A percentile compares a stretch with the other conserved stretches of the same genome.
Evolutionary conservation across 2,888 invertebrate genomes (phyloP).

Genomic region (Macrosiphum euphorbiae): DNA sequence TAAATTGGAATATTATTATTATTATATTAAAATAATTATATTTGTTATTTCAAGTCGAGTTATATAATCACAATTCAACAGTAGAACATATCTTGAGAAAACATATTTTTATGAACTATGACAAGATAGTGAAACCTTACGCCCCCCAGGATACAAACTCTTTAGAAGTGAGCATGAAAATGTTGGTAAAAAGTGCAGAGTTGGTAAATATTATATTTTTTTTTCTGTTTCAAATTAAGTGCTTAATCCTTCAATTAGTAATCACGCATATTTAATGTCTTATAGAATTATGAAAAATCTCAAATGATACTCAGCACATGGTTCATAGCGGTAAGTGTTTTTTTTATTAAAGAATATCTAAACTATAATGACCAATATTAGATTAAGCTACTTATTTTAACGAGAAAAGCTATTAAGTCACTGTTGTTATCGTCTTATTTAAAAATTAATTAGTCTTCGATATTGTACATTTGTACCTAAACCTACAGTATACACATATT

Average conservation of each 20-base stretch:
- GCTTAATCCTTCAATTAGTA: not conserved
- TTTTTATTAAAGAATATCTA: constrained; percentile 22
- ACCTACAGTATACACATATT: not conserved
- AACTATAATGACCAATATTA: not conserved
- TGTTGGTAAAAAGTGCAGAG: constrained; percentile 38
- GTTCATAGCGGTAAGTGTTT: constrained; percentile 49
- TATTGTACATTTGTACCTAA: constrained; percentile 9
- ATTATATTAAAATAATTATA: not conserved
- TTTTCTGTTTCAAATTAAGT: not conserved
- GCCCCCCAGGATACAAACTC: not conserved
- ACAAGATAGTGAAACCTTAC: constrained; percentile 48
- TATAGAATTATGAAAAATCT: constrained; percentile 62
- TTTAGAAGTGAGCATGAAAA: constrained; percentile 34
- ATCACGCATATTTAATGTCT: not conserved
- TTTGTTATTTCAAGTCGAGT: not conserved
- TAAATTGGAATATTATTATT: no score
- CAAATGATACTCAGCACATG: constrained; percentile 54
- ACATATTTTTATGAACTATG: constrained; percentile 44
- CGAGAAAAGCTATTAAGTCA: not conserved
- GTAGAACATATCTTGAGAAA: constrained; percentile 22
- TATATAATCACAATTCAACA: not conserved
- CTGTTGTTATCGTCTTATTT: not conserved
- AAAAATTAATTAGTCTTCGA: not conserved
- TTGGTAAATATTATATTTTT: constrained; percentile 48
- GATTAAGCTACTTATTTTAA: constrained; percentile 9